phyloP scores from a whole-genome alignment of 2,797 vertebrate species.

The Mallotus villosus region DNA sequence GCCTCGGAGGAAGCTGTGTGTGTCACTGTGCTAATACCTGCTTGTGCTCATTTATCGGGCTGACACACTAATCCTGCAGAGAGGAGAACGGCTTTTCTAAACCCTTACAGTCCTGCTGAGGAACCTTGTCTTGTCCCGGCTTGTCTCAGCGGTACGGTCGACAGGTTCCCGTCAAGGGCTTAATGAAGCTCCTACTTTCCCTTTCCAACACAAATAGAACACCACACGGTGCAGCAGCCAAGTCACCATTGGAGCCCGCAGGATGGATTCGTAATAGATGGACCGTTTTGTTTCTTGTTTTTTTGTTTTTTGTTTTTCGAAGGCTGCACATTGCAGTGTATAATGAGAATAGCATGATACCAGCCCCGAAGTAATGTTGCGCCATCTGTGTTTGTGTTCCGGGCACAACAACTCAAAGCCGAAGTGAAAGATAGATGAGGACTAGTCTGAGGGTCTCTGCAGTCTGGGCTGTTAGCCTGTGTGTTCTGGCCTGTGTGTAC shows the following conservation, averaged over 20 bases:
- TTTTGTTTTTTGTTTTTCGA: too few relatives aligned
- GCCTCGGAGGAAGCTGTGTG: slow-evolving; percentile 14
- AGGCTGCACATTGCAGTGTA: too few relatives aligned
- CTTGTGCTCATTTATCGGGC: slow-evolving; percentile 57
- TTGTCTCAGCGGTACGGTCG: slow-evolving; percentile 37
- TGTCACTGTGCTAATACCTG: slow-evolving; percentile 67
- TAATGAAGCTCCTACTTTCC: slow-evolving; percentile 16
- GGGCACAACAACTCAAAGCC: background rate
- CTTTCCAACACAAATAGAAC: slow-evolving; percentile 12
- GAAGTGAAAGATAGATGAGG: background rate
- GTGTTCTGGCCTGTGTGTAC: background rate
- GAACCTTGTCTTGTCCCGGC: slow-evolving; percentile 29
- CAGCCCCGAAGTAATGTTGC: background rate
- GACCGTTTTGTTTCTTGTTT: background rate
- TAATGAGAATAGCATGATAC: too few relatives aligned
- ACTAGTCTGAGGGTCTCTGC: background rate
- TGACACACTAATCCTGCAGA: slow-evolving; percentile 47
- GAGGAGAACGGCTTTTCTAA: slow-evolving; percentile 49
- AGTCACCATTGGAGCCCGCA: background rate
- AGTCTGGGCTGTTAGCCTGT: background rate
- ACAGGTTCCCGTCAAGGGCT: slow-evolving; percentile 7
- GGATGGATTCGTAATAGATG: background rate
- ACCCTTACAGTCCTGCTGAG: slow-evolving; percentile 46
- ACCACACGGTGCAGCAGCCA: background rate
- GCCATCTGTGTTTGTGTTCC: background rate